Percentiles rank a stretch among this genome's conserved stretches.
These are phyloP conservation scores for Cherax quadricarinatus DNA, from an alignment of 1,140 invertebrate genomes.

Conservation along the genomic window DNA sequence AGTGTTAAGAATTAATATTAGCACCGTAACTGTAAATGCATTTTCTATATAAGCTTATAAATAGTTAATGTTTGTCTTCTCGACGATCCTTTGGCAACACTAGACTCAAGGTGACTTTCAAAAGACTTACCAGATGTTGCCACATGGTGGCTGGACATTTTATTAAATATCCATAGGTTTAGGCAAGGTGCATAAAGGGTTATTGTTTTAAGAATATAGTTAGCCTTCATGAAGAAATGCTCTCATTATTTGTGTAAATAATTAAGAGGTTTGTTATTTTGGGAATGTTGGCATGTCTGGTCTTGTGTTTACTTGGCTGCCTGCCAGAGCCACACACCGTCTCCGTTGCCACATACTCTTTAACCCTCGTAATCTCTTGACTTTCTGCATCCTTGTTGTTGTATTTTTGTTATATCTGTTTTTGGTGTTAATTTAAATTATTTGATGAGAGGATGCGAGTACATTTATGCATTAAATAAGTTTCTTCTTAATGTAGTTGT, in stretches of 20 bases:
- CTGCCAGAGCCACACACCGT: slow-evolving; percentile 42
- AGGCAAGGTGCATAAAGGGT: too few relatives aligned
- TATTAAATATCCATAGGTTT: too few relatives aligned
- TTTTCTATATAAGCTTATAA: too few relatives aligned
- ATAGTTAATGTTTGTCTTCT: not conserved
- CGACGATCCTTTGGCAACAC: slow-evolving; percentile 37
- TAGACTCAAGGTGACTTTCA: slow-evolving; percentile 65
- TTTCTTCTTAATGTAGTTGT: too few relatives aligned
- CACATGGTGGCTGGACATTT: not conserved
- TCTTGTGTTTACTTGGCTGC: slow-evolving; percentile 63
- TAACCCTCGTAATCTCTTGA: slow-evolving; percentile 4
- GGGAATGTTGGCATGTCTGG: slow-evolving; percentile 45
- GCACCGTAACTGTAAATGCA: too few relatives aligned
- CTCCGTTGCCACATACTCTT: slow-evolving; percentile 17
- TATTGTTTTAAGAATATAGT: too few relatives aligned
- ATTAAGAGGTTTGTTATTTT: not conserved
- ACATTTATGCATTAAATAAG: too few relatives aligned
- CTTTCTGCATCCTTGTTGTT: slow-evolving; percentile 40
- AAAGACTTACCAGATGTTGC: slow-evolving; percentile 52
- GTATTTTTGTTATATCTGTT: not conserved
- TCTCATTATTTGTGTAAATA: not conserved
- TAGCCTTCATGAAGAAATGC: too few relatives aligned
- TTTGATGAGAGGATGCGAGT: too few relatives aligned
- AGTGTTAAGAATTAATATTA: too few relatives aligned
- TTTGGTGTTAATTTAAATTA: too few relatives aligned